Evolutionary conservation across 1,140 invertebrate genomes (phyloP).

Genomic region (Papilio dardanus): DNA sequence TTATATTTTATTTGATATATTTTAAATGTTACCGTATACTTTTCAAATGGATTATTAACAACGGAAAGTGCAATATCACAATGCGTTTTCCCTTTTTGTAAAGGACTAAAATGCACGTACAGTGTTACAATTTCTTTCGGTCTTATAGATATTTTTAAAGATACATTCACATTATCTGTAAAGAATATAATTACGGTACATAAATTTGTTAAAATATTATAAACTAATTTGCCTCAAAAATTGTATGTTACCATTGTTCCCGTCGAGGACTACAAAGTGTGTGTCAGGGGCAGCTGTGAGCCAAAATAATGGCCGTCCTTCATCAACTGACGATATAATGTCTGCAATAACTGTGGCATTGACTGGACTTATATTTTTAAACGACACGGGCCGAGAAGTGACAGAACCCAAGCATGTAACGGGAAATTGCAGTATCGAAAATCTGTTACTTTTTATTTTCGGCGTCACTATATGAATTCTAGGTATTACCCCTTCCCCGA

Average conservation of each 20-base stretch:
- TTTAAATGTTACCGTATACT: constrained; percentile 58
- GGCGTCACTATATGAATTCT: constrained; percentile 63
- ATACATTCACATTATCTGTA: constrained; percentile 52
- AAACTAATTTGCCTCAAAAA: constrained; percentile 4
- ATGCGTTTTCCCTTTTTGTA: constrained; percentile 59
- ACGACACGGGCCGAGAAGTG: constrained; percentile 55
- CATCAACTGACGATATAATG: constrained; percentile 48
- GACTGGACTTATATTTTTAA: constrained; percentile 68
- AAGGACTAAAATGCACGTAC: constrained; percentile 63
- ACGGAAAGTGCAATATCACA: constrained; percentile 70
- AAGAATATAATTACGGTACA: constrained; percentile 31
- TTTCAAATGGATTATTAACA: constrained; percentile 71
- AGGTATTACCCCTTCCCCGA: constrained; percentile 73
- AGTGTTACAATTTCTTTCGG: constrained; percentile 58
- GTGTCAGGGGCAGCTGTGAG: constrained; percentile 50
- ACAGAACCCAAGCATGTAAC: constrained; percentile 70
- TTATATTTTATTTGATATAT: background rate
- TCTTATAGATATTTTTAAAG: constrained; percentile 55
- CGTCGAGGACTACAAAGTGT: constrained; percentile 47
- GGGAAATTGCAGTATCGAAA: constrained; percentile 58
- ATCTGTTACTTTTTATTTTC: constrained; percentile 51
- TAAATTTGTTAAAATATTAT: background rate
- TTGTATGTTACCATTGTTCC: constrained; percentile 50
- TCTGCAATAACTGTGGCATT: constrained; percentile 55
- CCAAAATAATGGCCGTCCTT: constrained; percentile 66